Percentiles rank a stretch among this genome's conserved stretches.
Evolutionary conservation across 2,113 vertebrate genomes (phyloP).

Genomic region (Eurypyga helias): DNA sequence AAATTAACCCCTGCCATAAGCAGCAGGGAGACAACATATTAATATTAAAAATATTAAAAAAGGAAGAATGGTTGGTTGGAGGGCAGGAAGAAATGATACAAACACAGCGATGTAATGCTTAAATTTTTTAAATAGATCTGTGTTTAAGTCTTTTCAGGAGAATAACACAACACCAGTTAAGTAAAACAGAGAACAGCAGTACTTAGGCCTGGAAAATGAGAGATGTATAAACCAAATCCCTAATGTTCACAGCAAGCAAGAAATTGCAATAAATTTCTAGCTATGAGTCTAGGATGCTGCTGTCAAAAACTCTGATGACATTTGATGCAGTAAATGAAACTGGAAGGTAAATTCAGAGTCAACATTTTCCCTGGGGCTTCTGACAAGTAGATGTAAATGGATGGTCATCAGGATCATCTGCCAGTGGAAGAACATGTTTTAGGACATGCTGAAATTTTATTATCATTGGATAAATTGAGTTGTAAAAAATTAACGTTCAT

Average conservation of each 20-base stretch:
- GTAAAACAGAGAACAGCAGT: background rate
- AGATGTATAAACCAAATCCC: background rate
- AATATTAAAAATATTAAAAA: background rate
- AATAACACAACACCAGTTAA: background rate
- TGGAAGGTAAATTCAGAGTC: slow-evolving; percentile 25
- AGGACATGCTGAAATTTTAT: slow-evolving; percentile 12
- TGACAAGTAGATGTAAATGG: slow-evolving; percentile 25
- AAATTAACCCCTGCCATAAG: background rate
- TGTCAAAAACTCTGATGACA: slow-evolving; percentile 10
- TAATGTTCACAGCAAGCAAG: background rate
- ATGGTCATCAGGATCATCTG: background rate
- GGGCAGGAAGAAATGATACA: background rate
- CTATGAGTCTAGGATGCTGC: background rate
- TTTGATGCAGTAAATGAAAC: background rate
- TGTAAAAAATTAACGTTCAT: background rate
- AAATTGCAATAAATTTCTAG: background rate
- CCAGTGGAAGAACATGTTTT: background rate
- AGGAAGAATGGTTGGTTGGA: background rate
- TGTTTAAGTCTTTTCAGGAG: background rate
- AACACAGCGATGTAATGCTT: background rate
- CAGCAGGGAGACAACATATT: background rate
- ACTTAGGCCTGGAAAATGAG: background rate
- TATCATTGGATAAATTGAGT: background rate
- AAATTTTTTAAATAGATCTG: background rate
- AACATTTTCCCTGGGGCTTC: background rate